These are phyloP conservation scores for Oncorhynchus kisutch DNA, from an alignment of 2,113 vertebrate species.

Conservation along the genomic window DNA sequence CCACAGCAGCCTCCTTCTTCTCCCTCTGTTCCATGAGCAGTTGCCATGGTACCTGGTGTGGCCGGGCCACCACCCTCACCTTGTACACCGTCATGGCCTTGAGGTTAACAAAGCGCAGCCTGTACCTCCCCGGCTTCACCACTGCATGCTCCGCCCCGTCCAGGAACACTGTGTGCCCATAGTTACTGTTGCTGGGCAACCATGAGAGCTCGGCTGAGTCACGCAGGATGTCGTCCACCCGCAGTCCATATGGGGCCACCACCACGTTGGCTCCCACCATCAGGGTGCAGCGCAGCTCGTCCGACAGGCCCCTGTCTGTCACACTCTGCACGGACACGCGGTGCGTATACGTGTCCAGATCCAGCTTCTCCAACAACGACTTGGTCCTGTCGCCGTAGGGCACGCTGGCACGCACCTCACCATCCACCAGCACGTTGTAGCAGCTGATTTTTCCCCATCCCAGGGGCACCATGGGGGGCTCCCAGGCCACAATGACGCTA, in stretches of 20 bases:
- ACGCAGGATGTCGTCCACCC: conserved; percentile 87
- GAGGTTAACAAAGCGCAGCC: conserved; percentile 86
- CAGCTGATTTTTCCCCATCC: conserved; percentile 86
- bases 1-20: conserved; percentile 87
- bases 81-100: conserved; percentile 88
- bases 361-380: conserved; percentile 91
- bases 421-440: conserved; percentile 91
- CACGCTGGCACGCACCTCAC: conserved; percentile 82
- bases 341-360: conserved; percentile 83
- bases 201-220: conserved; percentile 91
- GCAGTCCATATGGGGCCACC: conserved; percentile 86
- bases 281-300: conserved; percentile 89
- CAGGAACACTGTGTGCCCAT: conserved; percentile 90
- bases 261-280: conserved; percentile 90
- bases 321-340: conserved; percentile 87
- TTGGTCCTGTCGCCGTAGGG: conserved; percentile 82
- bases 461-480: conserved; percentile 84
- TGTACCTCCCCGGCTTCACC: conserved; percentile 83
- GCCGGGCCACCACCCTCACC: conserved; percentile 87
- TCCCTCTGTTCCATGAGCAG: conserved; percentile 95
- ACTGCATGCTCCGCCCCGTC: conserved; percentile 86
- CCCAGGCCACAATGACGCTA: conserved; percentile 98
- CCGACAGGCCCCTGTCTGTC: conserved; percentile 84
- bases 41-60: conserved; percentile 97
- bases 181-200: conserved; percentile 96